Conservation (phyloP, 2,888 invertebrate genomes). For the Blomia tropicalis region DNA sequence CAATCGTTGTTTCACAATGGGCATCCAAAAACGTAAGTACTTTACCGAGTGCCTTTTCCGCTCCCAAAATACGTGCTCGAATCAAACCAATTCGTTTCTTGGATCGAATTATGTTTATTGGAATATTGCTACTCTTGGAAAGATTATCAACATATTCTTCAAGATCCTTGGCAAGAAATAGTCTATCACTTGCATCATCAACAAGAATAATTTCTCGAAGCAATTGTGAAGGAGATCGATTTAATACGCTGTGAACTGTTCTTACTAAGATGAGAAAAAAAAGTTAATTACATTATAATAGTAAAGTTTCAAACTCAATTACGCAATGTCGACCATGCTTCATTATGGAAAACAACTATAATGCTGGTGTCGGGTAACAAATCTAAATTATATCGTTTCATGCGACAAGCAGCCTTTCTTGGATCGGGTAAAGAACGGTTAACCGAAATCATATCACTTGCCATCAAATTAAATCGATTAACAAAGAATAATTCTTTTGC, state of each 20-base stretch:
- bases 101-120: constrained; percentile 50
- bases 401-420: constrained; percentile 44
- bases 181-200: constrained; percentile 71
- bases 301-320: not conserved
- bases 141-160: constrained; percentile 37
- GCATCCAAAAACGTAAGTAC: constrained; percentile 79
- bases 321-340: constrained; percentile 84
- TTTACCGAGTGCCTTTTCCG: constrained; percentile 48
- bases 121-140: constrained; percentile 36
- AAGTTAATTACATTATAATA: not conserved
- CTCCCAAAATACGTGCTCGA: constrained; percentile 62
- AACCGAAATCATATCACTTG: constrained; percentile 68
- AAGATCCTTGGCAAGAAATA: constrained; percentile 23
- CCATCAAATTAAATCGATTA: constrained; percentile 71
- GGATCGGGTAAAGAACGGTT: constrained; percentile 70
- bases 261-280: constrained; percentile 47
- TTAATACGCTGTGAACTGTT: constrained; percentile 82
- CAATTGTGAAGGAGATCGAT: constrained; percentile 59
- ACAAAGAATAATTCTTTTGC: constrained; percentile 64
- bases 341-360: constrained; percentile 95
- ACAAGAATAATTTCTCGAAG: constrained; percentile 70
- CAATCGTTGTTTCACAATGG: constrained; percentile 73
- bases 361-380: constrained; percentile 66
- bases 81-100: constrained; percentile 56
- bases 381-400: constrained; percentile 10